phyloP scores from a whole-genome alignment of 2,113 vertebrate species.

The Psephotus haematonotus region DNA sequence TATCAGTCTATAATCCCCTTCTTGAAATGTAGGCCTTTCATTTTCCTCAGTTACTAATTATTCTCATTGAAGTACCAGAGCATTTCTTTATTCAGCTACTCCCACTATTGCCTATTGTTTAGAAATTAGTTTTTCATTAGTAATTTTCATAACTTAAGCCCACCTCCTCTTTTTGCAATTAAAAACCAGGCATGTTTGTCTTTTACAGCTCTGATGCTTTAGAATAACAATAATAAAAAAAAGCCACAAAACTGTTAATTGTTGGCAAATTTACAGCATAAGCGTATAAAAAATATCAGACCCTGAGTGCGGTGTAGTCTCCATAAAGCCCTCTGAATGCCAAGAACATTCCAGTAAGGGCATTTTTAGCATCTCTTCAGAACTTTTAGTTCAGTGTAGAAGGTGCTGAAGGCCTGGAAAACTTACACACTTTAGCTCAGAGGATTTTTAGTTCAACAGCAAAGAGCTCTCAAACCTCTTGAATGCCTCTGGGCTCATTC shows the following conservation, averaged over 20 bases:
- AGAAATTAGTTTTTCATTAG: slow-evolving; percentile 43
- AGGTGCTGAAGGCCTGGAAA: slow-evolving; percentile 3
- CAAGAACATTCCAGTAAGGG: neutral
- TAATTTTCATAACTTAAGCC: slow-evolving; percentile 1
- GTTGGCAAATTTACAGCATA: slow-evolving; percentile 12
- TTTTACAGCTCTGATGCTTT: neutral
- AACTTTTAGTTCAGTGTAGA: neutral
- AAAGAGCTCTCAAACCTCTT: neutral
- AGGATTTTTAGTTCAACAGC: neutral
- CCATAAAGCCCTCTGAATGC: neutral
- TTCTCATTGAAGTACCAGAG: neutral
- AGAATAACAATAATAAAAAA: neutral
- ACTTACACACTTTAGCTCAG: neutral
- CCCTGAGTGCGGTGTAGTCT: neutral
- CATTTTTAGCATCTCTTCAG: neutral
- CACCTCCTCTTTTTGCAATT: neutral
- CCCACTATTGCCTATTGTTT: neutral
- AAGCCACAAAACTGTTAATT: slow-evolving; percentile 3
- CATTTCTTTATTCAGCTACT: slow-evolving; percentile 7
- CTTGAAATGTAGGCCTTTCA: neutral
- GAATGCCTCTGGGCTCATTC: neutral
- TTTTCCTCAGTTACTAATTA: slow-evolving; percentile 35
- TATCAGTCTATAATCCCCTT: slow-evolving; percentile 1
- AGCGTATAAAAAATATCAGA: neutral
- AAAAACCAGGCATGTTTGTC: neutral